Conservation (phyloP, 2,888 invertebrate species). For the Colostygia pectinataria region DNA sequence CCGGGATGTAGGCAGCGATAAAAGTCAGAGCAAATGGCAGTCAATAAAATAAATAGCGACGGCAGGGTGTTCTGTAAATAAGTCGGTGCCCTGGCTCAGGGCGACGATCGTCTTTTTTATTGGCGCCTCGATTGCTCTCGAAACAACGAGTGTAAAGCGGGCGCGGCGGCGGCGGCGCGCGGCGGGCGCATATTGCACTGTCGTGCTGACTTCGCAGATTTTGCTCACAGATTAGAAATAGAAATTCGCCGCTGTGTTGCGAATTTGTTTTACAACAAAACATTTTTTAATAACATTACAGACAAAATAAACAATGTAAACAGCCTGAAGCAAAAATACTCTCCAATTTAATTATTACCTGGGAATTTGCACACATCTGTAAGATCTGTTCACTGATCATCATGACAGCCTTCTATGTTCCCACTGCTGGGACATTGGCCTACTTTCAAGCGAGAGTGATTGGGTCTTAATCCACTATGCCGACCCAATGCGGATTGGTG, state of each 20-base stretch:
- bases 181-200: constrained; percentile 62
- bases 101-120: constrained; percentile 83
- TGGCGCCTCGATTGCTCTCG: constrained; percentile 83
- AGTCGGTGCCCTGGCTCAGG: constrained; percentile 73
- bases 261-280: constrained; percentile 42
- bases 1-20: constrained; percentile 78
- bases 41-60: constrained; percentile 83
- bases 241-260: constrained; percentile 40
- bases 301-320: not conserved
- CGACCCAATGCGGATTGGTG: too few species aligned
- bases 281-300: too few species aligned
- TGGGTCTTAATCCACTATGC: too few species aligned
- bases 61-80: constrained; percentile 83
- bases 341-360: too few species aligned
- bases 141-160: constrained; percentile 73
- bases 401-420: too few species aligned
- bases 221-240: constrained; percentile 72
- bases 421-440: too few species aligned
- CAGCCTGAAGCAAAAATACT: too few species aligned
- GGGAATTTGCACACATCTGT: too few species aligned
- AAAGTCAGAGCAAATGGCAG: constrained; percentile 81
- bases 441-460: too few species aligned
- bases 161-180: constrained; percentile 22
- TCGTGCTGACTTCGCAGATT: constrained; percentile 73
- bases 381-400: too few species aligned